Evolutionary conservation across 2,113 vertebrate species (phyloP).

Genomic region (Oceanodroma tethys): DNA sequence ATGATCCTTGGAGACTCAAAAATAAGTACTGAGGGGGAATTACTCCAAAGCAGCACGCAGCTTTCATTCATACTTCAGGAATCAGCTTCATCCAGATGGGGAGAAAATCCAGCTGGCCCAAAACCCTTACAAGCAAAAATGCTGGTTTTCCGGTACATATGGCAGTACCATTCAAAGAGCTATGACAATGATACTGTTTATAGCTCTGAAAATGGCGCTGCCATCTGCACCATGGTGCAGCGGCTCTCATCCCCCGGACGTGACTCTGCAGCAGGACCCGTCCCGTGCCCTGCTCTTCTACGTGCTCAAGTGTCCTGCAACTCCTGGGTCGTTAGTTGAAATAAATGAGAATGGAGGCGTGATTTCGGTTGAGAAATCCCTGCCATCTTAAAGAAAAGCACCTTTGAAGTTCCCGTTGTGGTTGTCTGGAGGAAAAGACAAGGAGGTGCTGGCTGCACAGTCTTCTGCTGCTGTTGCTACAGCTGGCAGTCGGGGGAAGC

Average conservation of each 20-base stretch:
- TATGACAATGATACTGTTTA: constrained; percentile 85
- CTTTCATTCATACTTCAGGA: constrained; percentile 28
- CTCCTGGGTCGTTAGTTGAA: fast-evolving
- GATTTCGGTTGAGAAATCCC: neutral
- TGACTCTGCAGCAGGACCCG: neutral
- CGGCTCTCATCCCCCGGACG: neutral
- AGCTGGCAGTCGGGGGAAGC: neutral
- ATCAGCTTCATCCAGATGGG: neutral
- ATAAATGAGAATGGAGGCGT: neutral
- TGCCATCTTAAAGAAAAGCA: neutral
- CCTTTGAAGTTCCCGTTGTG: neutral
- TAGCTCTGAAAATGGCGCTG: constrained; percentile 94
- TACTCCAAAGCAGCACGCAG: neutral
- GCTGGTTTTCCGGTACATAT: constrained; percentile 79
- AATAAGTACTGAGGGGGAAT: neutral
- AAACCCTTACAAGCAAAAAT: neutral
- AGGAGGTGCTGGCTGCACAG: neutral
- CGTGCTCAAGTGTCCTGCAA: neutral
- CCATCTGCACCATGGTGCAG: constrained; percentile 77
- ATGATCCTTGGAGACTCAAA: neutral
- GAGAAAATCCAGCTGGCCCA: constrained; percentile 27
- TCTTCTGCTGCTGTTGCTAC: neutral
- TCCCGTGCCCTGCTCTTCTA: neutral
- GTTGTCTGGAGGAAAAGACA: neutral
- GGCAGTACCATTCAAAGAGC: constrained; percentile 97